Evolutionary conservation across 2,797 vertebrate genomes (phyloP), one percentile per base, ranked within the genome.

Genomic region (Microctenopoma lineatum): DNA sequence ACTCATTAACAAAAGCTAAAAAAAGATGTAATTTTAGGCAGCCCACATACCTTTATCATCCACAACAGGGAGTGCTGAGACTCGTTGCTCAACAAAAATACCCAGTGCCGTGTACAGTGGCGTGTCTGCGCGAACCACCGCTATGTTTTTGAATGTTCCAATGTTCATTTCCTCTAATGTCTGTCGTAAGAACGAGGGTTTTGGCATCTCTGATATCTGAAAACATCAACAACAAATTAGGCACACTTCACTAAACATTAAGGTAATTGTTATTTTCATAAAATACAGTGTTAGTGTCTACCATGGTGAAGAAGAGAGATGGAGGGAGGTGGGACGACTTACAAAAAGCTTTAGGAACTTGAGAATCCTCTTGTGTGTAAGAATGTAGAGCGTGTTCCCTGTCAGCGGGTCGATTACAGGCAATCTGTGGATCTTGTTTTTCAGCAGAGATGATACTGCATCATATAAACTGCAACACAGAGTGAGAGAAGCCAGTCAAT

Each of bases 301-400:
- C 14, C 26, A 8, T 16, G 36, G 26, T 21, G 44, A 39, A 36
- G 26, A 46, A 32, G 15, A 53, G 1, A 39, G 46, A 39, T 34
- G 27, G 27, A 29, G 27, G 27, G 27, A 44, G n/a, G 4, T 0
- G 4, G 3, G 21, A 12, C 2, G 4, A 95, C 98, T 96, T 84
- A 99, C 97, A 89, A 99, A 99, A 68, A 99, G 95, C 77, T 98
- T 98, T 81, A 99, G 95, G 89, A 99, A 99, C 90, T 99, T 99
- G 77, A 99, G 96, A 85, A 99, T 99, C 84, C 97, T 95, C 83
- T 99, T 99, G 89, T 99, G 98, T 18, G 98, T 99, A 79, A 99
- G 95, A 75, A 99, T 99, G 80, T 99, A 99, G 64, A 99, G 93
- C 0, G 98, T 98, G 91, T 99, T 99, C 42, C 98, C 98, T 0